phyloP scores from a whole-genome alignment of 2,797 vertebrate species.

The Pangasius djambal region DNA sequence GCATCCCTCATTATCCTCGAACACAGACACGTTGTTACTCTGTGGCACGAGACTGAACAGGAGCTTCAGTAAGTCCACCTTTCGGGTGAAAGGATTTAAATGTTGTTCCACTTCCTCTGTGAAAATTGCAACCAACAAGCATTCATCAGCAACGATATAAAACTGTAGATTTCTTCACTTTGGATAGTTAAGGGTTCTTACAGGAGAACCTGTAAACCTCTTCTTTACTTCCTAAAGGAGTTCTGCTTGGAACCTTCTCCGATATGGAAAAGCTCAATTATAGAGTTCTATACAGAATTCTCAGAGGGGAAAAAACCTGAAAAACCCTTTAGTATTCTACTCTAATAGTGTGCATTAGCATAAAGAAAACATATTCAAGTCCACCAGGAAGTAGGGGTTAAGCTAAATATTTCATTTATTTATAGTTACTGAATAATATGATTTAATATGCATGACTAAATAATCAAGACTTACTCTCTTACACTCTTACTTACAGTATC shows the following conservation, averaged over 20 bases:
- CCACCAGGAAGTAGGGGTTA: background rate
- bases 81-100: slow-evolving; percentile 62
- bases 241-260: background rate
- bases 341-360: background rate
- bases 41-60: slow-evolving; percentile 59
- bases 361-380: background rate
- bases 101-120: slow-evolving; percentile 46
- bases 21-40: slow-evolving; percentile 70
- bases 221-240: background rate
- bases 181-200: background rate
- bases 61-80: slow-evolving; percentile 76
- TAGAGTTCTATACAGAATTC: background rate
- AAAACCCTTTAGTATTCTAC: background rate
- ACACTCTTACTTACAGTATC: background rate
- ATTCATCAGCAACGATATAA: slow-evolving; percentile 20
- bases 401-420: background rate
- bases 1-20: slow-evolving; percentile 67
- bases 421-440: background rate
- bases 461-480: background rate
- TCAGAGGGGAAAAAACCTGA: background rate
- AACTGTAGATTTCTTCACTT: background rate
- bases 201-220: too few species aligned
- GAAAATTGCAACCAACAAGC: background rate
- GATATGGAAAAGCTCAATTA: background rate
- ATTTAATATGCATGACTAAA: background rate